Percentiles rank a stretch among this genome's conserved stretches.
These are phyloP conservation scores for Melanerpes aurifrons DNA, from an alignment of 2,113 vertebrate species.

Conservation along the genomic window DNA sequence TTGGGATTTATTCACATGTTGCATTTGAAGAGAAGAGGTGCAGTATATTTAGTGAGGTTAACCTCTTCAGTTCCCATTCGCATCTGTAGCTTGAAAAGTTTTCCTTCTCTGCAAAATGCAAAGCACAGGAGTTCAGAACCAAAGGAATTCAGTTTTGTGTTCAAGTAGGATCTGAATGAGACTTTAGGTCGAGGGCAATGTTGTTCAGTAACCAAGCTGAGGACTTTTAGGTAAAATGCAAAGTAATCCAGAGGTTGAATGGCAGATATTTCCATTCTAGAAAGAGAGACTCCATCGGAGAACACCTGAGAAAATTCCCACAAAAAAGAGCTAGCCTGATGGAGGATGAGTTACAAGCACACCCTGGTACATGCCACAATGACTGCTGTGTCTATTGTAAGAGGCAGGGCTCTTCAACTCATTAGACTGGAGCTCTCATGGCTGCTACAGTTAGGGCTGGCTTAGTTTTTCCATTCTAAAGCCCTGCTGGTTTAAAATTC, in stretches of 20 bases:
- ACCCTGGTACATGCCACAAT: background rate
- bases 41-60: background rate
- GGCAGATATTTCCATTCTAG: background rate
- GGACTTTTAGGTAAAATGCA: background rate
- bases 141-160: background rate
- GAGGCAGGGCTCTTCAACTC: background rate
- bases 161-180: background rate
- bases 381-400: background rate
- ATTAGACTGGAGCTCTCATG: background rate
- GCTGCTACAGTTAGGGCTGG: background rate
- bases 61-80: background rate
- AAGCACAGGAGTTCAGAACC: background rate
- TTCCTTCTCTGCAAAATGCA: background rate
- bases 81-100: background rate
- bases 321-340: background rate
- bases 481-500: constrained; percentile 40
- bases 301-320: background rate
- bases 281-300: background rate
- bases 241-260: background rate
- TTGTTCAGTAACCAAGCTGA: background rate
- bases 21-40: background rate
- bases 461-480: constrained; percentile 20
- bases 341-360: background rate
- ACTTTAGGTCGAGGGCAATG: background rate
- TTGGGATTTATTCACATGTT: background rate